Conservation (phyloP, 2,113 vertebrate genomes). For the Xenotilapia caudafasciata region DNA sequence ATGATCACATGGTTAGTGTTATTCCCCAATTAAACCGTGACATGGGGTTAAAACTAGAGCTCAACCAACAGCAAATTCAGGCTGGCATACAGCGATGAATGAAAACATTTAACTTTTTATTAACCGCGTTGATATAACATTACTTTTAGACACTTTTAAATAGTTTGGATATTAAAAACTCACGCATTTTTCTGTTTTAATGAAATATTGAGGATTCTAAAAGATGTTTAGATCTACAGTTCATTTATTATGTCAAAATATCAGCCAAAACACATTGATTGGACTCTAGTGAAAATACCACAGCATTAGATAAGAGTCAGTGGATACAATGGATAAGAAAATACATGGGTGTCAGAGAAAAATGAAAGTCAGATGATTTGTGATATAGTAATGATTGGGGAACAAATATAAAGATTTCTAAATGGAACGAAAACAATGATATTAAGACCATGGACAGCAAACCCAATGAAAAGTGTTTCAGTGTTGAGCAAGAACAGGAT, state of each 20-base stretch:
- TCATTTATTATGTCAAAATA: neutral
- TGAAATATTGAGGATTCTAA: neutral
- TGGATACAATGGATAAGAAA: neutral
- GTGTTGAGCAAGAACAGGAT: neutral
- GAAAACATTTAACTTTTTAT: neutral
- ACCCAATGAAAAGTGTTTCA: neutral
- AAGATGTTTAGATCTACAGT: fast-evolving
- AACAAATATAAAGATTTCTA: neutral
- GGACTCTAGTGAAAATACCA: neutral
- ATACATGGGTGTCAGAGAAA: neutral
- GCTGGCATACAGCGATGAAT: fast-evolving
- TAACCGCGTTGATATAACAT: neutral
- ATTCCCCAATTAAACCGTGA: neutral
- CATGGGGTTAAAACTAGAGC: neutral
- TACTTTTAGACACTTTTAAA: neutral
- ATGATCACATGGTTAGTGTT: constrained; percentile 49
- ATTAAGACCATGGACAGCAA: neutral
- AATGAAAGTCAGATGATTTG: neutral
- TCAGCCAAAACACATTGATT: neutral
- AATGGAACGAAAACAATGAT: neutral
- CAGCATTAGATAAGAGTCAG: neutral
- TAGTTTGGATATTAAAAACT: neutral
- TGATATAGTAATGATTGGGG: neutral
- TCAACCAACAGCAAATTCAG: neutral
- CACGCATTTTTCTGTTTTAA: fast-evolving